These are phyloP conservation scores for Drosophila willistoni DNA, from an alignment of 1,140 invertebrate genomes.

Conservation along the genomic window DNA sequence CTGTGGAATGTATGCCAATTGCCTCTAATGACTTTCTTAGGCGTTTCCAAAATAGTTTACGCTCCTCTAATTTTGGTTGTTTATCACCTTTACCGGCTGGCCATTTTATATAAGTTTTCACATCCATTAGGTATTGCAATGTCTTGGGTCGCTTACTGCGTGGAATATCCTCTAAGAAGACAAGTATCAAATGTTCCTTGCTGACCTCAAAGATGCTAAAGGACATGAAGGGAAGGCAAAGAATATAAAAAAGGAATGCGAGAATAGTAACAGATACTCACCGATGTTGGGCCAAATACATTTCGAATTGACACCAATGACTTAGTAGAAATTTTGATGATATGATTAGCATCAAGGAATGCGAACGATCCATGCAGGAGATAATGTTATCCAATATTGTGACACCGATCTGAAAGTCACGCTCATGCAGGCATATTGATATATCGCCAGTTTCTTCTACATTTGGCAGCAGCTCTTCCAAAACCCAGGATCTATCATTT, in stretches of 20 bases:
- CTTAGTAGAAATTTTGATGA: slow-evolving; percentile 85
- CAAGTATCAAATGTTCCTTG: slow-evolving; percentile 85
- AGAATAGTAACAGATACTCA: slow-evolving; percentile 33
- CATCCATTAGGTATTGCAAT: slow-evolving; percentile 86
- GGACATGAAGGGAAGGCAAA: too few species aligned
- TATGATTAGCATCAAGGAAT: slow-evolving; percentile 85
- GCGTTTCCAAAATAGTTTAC: slow-evolving; percentile 81
- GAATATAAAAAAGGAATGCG: neutral
- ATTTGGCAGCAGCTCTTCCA: slow-evolving; percentile 85
- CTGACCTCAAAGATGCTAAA: slow-evolving; percentile 85
- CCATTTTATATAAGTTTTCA: slow-evolving; percentile 87
- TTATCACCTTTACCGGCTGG: slow-evolving; percentile 72
- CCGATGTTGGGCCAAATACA: slow-evolving; percentile 87
- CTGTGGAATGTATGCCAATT: slow-evolving; percentile 54
- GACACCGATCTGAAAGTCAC: slow-evolving; percentile 87
- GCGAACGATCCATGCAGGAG: slow-evolving; percentile 86
- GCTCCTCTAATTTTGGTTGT: slow-evolving; percentile 66
- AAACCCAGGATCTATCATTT: slow-evolving; percentile 85
- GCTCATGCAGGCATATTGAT: slow-evolving; percentile 86
- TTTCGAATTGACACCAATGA: slow-evolving; percentile 88
- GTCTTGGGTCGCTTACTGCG: slow-evolving; percentile 85
- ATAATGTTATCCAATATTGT: slow-evolving; percentile 87
- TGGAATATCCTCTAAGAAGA: slow-evolving; percentile 87
- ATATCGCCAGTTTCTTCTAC: slow-evolving; percentile 85
- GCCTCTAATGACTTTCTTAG: slow-evolving; percentile 59